Percentiles rank a stretch among this genome's conserved stretches.
Conservation (phyloP, 2,888 invertebrate genomes). For the Craniophora ligustri region DNA sequence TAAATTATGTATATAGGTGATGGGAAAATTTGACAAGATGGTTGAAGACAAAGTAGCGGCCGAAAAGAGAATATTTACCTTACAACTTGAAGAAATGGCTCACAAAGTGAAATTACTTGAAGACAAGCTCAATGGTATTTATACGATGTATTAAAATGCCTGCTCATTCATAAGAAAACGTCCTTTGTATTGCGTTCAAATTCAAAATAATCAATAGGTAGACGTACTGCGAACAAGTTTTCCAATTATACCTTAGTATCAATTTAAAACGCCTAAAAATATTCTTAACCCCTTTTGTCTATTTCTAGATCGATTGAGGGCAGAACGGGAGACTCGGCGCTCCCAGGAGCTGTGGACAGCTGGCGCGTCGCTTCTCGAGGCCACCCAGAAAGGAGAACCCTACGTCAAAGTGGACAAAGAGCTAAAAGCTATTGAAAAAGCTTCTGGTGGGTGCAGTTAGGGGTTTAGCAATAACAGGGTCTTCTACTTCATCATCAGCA, state of each 20-base stretch:
- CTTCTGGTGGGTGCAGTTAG: too few relatives aligned
- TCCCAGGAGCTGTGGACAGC: slow-evolving; percentile 97
- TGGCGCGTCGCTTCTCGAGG: slow-evolving; percentile 94
- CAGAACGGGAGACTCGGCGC: slow-evolving; percentile 92
- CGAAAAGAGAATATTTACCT: slow-evolving; percentile 63
- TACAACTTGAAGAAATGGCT: slow-evolving; percentile 64
- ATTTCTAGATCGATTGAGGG: slow-evolving; percentile 91
- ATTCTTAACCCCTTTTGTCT: too few relatives aligned
- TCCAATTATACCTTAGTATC: too few relatives aligned
- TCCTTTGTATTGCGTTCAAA: too few relatives aligned
- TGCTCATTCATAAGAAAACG: too few relatives aligned
- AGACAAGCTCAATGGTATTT: slow-evolving; percentile 72
- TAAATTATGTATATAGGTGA: slow-evolving; percentile 55
- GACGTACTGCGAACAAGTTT: too few relatives aligned
- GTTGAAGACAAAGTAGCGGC: slow-evolving; percentile 64
- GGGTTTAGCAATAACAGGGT: too few relatives aligned
- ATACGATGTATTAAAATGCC: too few relatives aligned
- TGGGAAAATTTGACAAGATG: slow-evolving; percentile 64
- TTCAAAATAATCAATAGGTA: too few relatives aligned
- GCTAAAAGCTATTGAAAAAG: slow-evolving; percentile 92
- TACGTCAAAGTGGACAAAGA: slow-evolving; percentile 90
- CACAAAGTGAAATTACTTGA: slow-evolving; percentile 66
- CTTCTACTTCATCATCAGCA: too few relatives aligned
- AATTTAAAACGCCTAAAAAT: too few relatives aligned
- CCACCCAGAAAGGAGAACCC: slow-evolving; percentile 91